A percentile compares a stretch with the other conserved stretches of the same genome.
Evolutionary conservation across 2,113 vertebrate genomes (phyloP).

Genomic region (Hyaena hyaena): DNA sequence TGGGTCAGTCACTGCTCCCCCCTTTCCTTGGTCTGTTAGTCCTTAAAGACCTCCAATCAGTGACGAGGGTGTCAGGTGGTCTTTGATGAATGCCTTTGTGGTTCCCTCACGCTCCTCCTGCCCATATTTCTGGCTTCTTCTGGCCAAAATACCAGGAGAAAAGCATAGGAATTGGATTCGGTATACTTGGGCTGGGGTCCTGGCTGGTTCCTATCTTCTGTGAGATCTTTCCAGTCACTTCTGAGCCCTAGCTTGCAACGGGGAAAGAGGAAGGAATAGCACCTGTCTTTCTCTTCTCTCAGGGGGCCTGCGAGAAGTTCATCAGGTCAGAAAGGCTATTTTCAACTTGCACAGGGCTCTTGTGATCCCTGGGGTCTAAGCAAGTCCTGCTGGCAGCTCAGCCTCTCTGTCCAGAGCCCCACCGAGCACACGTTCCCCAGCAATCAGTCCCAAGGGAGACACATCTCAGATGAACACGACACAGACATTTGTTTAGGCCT

Average conservation of each 20-base stretch:
- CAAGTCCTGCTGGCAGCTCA: neutral
- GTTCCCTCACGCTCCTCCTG: neutral
- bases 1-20: neutral
- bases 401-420: neutral
- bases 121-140: neutral
- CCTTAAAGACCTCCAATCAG: neutral
- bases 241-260: neutral
- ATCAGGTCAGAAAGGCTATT: neutral
- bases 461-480: neutral
- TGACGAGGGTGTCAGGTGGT: neutral
- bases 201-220: neutral
- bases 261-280: neutral
- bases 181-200: neutral
- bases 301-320: neutral
- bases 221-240: neutral
- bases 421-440: neutral
- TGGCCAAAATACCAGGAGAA: neutral
- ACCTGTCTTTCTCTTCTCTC: neutral
- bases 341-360: neutral
- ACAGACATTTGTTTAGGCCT: neutral
- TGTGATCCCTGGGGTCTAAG: neutral
- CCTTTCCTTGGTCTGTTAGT: neutral
- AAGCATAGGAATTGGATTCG: neutral
- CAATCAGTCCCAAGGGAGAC: neutral
- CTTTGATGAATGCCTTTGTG: neutral